A percentile compares a stretch with the other conserved stretches of the same genome.
These are phyloP conservation scores for Tyrannus savana DNA, from an alignment of 2,113 vertebrate genomes.

Conservation along the genomic window DNA sequence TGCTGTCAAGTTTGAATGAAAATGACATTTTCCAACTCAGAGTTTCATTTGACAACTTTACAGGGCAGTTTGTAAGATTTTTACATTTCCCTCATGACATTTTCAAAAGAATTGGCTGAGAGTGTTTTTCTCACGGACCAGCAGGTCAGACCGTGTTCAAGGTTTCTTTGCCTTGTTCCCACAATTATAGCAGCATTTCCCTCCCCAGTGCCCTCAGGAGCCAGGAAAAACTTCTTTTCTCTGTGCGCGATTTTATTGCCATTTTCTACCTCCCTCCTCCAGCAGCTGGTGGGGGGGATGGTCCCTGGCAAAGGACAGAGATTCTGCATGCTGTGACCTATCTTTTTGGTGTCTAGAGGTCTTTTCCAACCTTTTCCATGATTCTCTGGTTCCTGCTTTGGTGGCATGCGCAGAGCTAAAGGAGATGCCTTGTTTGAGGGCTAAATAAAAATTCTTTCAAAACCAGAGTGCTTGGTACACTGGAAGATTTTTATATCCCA, in stretches of 20 bases:
- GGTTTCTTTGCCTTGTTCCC: background rate
- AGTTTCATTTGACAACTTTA: background rate
- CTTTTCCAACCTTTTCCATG: background rate
- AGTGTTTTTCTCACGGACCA: background rate
- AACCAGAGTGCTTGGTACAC: background rate
- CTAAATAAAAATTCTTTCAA: background rate
- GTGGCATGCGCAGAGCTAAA: background rate
- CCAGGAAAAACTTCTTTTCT: background rate
- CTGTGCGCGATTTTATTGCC: background rate
- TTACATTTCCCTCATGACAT: background rate
- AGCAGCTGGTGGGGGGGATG: background rate
- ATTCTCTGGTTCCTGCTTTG: background rate
- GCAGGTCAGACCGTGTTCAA: background rate
- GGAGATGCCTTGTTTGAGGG: background rate
- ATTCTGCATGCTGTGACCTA: fast-evolving
- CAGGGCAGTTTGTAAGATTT: background rate
- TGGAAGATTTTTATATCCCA: background rate
- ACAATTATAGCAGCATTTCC: background rate
- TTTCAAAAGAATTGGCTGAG: background rate
- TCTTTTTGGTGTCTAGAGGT: background rate
- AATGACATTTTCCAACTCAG: background rate
- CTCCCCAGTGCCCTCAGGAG: background rate
- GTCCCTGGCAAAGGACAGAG: background rate
- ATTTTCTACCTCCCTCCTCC: background rate
- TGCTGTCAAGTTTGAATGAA: background rate